A percentile compares a stretch with the other conserved stretches of the same genome.
Conservation (phyloP, 2,113 vertebrate species). For the Mystacornis crossleyi region DNA sequence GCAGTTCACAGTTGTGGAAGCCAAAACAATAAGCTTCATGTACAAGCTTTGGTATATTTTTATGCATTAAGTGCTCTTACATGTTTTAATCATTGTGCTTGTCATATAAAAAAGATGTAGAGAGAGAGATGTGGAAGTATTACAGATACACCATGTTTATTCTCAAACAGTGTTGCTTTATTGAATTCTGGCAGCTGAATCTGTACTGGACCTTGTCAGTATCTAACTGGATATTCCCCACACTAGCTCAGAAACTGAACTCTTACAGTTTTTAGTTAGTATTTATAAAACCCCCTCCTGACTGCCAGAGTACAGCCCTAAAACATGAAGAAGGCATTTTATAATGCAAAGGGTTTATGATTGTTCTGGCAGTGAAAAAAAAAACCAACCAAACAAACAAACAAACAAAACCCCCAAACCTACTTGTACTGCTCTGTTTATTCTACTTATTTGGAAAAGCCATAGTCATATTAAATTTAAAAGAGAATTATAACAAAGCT, state of each 20-base stretch:
- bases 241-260: background rate
- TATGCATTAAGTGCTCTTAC: background rate
- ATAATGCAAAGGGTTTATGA: background rate
- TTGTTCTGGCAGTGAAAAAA: background rate
- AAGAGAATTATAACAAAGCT: background rate
- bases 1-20: background rate
- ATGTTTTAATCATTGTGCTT: background rate
- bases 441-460: background rate
- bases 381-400: background rate
- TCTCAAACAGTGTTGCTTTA: background rate
- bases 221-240: background rate
- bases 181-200: background rate
- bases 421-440: background rate
- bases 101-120: background rate
- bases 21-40: background rate
- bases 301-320: background rate
- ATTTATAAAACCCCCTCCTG: background rate
- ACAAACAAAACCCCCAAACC: background rate
- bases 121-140: background rate
- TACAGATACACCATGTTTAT: background rate
- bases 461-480: background rate
- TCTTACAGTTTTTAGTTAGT: background rate
- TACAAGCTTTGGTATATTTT: background rate
- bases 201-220: background rate
- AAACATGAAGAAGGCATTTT: background rate